Conservation (phyloP, 2,888 invertebrate genomes). For the Apoda limacodes region DNA sequence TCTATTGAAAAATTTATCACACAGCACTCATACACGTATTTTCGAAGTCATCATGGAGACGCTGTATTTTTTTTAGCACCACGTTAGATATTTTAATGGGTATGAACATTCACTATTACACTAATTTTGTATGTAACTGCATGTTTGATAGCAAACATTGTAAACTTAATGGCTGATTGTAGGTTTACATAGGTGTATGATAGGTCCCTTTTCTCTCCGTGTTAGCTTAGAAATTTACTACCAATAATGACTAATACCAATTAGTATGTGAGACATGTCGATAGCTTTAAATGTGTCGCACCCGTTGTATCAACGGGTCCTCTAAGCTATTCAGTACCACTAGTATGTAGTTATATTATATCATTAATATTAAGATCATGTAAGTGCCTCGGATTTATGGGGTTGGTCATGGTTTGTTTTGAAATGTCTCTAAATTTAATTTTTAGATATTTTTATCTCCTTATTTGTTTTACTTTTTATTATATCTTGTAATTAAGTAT, state of each 20-base stretch:
- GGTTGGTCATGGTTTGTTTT: constrained; percentile 49
- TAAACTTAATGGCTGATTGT: constrained; percentile 58
- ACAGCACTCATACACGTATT: constrained; percentile 52
- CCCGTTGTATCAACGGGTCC: constrained; percentile 67
- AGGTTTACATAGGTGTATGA: constrained; percentile 46
- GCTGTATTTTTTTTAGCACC: constrained; percentile 56
- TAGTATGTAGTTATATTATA: constrained; percentile 58
- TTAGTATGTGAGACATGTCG: constrained; percentile 66
- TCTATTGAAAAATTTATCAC: constrained; percentile 50
- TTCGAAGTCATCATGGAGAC: constrained; percentile 45
- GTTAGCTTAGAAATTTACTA: constrained; percentile 60
- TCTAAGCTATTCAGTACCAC: constrained; percentile 57
- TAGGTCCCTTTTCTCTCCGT: constrained; percentile 61
- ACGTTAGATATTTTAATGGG: constrained; percentile 53
- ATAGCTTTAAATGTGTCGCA: constrained; percentile 67
- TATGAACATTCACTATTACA: constrained; percentile 56
- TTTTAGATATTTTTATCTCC: too few relatives aligned
- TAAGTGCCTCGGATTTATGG: constrained; percentile 65
- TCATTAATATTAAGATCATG: constrained; percentile 65
- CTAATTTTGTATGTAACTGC: constrained; percentile 60
- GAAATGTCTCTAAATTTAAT: too few relatives aligned
- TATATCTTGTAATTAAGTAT: too few relatives aligned
- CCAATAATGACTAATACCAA: too few relatives aligned
- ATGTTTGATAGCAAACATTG: constrained; percentile 54
- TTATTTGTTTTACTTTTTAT: too few relatives aligned